Percentiles rank a stretch among this genome's conserved stretches.
Evolutionary conservation across 2,797 vertebrate species (phyloP).

Genomic region (Loriculus beryllinus): DNA sequence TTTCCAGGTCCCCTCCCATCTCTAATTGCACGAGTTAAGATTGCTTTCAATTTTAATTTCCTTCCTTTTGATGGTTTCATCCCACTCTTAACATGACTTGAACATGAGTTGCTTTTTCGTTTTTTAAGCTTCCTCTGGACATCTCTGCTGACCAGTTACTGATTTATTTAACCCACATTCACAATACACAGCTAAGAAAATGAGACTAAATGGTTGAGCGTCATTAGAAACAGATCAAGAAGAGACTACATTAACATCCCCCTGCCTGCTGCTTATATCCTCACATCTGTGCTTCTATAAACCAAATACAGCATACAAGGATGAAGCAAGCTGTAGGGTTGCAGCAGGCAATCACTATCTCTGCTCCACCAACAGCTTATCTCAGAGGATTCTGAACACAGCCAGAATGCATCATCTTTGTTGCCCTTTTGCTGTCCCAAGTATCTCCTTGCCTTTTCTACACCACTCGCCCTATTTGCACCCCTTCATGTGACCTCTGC

Average conservation of each 20-base stretch:
- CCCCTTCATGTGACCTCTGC: background rate
- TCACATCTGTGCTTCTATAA: slow-evolving; percentile 52
- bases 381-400: background rate
- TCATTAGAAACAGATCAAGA: slow-evolving; percentile 42
- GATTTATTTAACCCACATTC: slow-evolving; percentile 1
- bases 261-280: background rate
- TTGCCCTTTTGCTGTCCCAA: background rate
- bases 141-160: background rate
- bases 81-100: background rate
- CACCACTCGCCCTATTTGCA: fast-evolving
- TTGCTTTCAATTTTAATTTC: slow-evolving; percentile 48
- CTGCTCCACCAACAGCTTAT: background rate
- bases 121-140: background rate
- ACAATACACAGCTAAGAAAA: background rate
- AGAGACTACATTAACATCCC: background rate
- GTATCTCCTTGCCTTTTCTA: background rate
- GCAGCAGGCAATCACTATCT: background rate
- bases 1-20: background rate
- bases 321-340: background rate
- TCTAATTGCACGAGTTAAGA: background rate
- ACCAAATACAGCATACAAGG: slow-evolving; percentile 38
- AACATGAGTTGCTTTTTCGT: background rate
- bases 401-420: background rate
- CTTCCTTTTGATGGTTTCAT: slow-evolving; percentile 36
- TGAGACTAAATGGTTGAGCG: background rate